These are phyloP conservation scores for Pao palembangensis DNA, from an alignment of 2,113 vertebrate species.

Conservation along the genomic window DNA sequence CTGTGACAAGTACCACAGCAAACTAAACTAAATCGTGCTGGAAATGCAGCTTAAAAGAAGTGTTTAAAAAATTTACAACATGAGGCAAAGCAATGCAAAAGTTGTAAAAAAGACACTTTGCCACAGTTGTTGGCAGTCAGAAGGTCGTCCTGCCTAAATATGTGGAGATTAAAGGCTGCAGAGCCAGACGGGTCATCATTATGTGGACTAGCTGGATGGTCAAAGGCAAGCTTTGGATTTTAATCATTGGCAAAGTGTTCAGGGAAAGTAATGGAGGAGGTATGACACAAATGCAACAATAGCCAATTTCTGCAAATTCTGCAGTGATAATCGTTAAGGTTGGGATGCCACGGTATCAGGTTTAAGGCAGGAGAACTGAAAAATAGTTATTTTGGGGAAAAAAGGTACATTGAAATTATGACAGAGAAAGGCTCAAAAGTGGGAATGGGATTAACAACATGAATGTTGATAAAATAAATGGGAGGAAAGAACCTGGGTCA, in stretches of 20 bases:
- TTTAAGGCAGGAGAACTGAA: slow-evolving; percentile 59
- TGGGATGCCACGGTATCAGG: too few relatives aligned
- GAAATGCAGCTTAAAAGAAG: slow-evolving; percentile 10
- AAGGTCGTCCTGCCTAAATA: slow-evolving; percentile 58
- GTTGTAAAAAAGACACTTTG: slow-evolving; percentile 23
- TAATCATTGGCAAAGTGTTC: slow-evolving; percentile 19
- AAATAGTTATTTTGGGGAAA: neutral
- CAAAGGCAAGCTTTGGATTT: slow-evolving; percentile 22
- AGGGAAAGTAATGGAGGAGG: slow-evolving; percentile 2
- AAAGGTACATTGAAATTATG: slow-evolving; percentile 5
- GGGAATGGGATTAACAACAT: neutral
- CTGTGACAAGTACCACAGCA: too few relatives aligned
- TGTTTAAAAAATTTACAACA: slow-evolving; percentile 28
- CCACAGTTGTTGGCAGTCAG: slow-evolving; percentile 35
- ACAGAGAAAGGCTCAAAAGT: neutral
- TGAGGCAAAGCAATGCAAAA: slow-evolving; percentile 10
- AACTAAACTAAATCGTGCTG: too few relatives aligned
- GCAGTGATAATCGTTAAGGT: slow-evolving; percentile 1
- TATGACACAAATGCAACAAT: slow-evolving; percentile 4
- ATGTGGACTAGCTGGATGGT: slow-evolving; percentile 32
- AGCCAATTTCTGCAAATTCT: slow-evolving; percentile 12
- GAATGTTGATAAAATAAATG: slow-evolving; percentile 7
- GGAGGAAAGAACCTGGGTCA: slow-evolving; percentile 29
- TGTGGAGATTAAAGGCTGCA: slow-evolving; percentile 23
- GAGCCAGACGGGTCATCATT: slow-evolving; percentile 41